phyloP scores from a whole-genome alignment of 2,888 invertebrate genomes.

The Polydrusus pterygomalis region DNA sequence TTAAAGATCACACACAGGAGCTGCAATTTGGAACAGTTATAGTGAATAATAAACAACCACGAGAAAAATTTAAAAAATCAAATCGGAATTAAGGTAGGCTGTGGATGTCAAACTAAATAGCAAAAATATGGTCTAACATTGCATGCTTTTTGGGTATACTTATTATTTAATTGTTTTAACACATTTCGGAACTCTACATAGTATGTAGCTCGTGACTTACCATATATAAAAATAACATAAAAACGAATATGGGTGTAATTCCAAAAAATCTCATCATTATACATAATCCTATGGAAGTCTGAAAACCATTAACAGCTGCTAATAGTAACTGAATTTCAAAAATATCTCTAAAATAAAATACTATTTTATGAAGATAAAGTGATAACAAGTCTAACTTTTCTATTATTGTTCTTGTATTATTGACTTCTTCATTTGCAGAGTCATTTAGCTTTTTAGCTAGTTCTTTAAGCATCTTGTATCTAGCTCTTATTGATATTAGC shows the following conservation, averaged over 20 bases:
- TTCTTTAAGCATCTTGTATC: not conserved
- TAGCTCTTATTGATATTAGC: not conserved
- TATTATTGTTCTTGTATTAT: not conserved
- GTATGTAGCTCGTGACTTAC: not conserved
- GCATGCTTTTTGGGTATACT: no score
- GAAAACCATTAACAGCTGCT: not conserved
- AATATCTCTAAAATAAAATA: not conserved
- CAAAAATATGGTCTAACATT: no score
- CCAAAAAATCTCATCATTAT: not conserved
- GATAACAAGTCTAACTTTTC: not conserved
- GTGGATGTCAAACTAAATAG: no score
- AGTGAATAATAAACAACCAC: no score
- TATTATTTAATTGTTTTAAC: no score
- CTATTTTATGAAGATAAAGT: not conserved
- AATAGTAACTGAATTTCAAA: not conserved
- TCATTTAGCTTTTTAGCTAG: not conserved
- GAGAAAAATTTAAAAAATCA: no score
- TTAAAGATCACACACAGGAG: no score
- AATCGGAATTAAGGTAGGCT: no score
- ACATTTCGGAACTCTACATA: no score
- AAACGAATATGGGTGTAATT: not conserved
- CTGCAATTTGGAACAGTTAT: no score
- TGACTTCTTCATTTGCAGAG: not conserved
- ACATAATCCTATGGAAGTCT: not conserved
- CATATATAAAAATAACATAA: not conserved